Conservation (phyloP, 2,888 invertebrate genomes). For the Drepana falcataria region DNA sequence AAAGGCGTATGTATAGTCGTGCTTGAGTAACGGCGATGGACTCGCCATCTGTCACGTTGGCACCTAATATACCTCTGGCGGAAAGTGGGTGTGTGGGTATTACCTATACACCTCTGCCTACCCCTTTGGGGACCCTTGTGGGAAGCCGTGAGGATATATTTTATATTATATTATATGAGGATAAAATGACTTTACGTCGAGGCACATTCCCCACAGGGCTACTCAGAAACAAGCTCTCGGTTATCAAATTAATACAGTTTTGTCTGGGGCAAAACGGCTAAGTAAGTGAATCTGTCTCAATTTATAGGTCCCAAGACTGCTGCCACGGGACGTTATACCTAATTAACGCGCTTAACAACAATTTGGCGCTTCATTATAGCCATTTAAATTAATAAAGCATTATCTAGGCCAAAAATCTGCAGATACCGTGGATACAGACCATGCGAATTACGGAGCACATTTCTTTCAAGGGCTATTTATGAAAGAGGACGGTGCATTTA, state of each 20-base stretch:
- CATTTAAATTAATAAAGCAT: neutral
- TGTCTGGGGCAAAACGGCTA: constrained; percentile 21
- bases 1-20: too few relatives aligned
- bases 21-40: too few relatives aligned
- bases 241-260: constrained; percentile 37
- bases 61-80: too few relatives aligned
- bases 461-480: too few relatives aligned
- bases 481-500: too few relatives aligned
- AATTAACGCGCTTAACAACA: constrained; percentile 37
- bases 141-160: too few relatives aligned
- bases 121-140: too few relatives aligned
- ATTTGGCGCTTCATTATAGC: constrained; percentile 12
- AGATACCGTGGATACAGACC: too few relatives aligned
- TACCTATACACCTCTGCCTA: too few relatives aligned
- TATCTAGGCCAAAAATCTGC: neutral
- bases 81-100: too few relatives aligned
- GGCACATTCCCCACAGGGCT: neutral
- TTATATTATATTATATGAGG: neutral
- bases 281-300: constrained; percentile 55
- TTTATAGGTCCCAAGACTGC: constrained; percentile 42
- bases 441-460: too few relatives aligned
- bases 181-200: neutral
- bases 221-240: constrained; percentile 4
- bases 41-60: too few relatives aligned
- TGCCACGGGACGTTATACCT: constrained; percentile 33